Evolutionary conservation across 2,888 invertebrate species (phyloP), one percentile per base, ranked within the genome.

Genomic region (Nomada fucata): DNA sequence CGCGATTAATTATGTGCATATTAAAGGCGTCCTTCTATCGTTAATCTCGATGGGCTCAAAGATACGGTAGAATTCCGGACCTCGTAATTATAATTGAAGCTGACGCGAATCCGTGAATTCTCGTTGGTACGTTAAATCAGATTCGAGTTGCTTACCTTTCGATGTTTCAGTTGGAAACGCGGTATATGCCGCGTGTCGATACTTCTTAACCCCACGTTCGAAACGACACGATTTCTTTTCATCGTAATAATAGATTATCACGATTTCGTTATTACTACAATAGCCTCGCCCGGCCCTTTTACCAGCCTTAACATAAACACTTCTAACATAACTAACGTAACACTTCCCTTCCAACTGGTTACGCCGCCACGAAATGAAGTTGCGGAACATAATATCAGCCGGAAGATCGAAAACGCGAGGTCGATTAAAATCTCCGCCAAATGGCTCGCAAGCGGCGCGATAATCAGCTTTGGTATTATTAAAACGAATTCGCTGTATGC

Each of bases 401-500:
- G 23, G 13, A 13, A 47, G 42, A 50, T 36, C 26, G 18, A 63
- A 65, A 59, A 55, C 55, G 13, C n/a, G 42, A 26, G 20, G 65
- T 29, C 55, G 47, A 80, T 80, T 61, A 36, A 67, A 80, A 72
- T 80, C 72, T 65, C 50, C 20, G 50, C 36, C 29, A 26, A 57
- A 55, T 80, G 68, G 57, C 57, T 74, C 29, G 29, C 57, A 55
- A 63, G 52, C 67, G 36, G 63, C 57, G n/a, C 57, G 79, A 71
- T 64, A 80, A 80, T 80, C 79, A 68, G 55, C 73, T 20, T 11
- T 5, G 79, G 42, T 80, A 63, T 80, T 72, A 80, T 80, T 80
- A 80, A 80, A 80, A 80, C 50, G 72, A 80, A 80, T 80, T 61
- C 61, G 65, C 61, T 44, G 67, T 18, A 29, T 23, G 11, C 70